Evolutionary conservation across 2,113 vertebrate genomes (phyloP).

Genomic region (Tyrannus savana): DNA sequence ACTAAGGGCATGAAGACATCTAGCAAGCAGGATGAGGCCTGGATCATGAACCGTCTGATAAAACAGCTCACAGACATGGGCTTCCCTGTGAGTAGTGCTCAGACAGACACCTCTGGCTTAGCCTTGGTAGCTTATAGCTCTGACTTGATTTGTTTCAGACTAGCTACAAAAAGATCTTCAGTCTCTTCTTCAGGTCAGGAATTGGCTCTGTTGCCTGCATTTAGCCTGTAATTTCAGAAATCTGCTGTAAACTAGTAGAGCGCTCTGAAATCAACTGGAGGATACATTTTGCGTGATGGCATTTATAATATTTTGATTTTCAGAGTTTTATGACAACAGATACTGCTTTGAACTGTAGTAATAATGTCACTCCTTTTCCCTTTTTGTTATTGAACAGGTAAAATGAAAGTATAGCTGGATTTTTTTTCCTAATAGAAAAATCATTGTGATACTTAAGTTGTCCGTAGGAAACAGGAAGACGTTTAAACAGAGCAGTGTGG

Average conservation of each 20-base stretch:
- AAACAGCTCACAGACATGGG: slow-evolving; percentile 99
- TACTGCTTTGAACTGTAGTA: not conserved
- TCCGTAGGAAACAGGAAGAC: not conserved
- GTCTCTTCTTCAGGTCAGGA: not conserved
- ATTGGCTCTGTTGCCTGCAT: not conserved
- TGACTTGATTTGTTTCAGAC: not conserved
- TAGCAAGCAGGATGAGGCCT: slow-evolving; percentile 92
- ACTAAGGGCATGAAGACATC: slow-evolving; percentile 86
- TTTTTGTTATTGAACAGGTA: not conserved
- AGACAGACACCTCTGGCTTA: not conserved
- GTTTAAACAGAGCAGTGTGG: not conserved
- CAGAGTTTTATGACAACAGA: not conserved
- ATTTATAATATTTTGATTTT: not conserved
- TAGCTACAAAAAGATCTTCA: not conserved
- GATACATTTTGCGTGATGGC: not conserved
- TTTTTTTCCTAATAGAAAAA: not conserved
- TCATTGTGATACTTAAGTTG: not conserved
- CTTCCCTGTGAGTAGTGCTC: slow-evolving; percentile 87
- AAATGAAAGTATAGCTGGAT: not conserved
- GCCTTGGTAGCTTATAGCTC: not conserved
- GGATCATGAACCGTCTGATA: slow-evolving; percentile 96
- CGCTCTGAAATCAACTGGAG: not conserved
- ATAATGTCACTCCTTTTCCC: not conserved
- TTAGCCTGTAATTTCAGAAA: not conserved
- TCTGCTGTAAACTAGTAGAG: not conserved